Base-by-base conservation (phyloP, 1,140 invertebrate species). In the Lutraria rhynchaena region DNA sequence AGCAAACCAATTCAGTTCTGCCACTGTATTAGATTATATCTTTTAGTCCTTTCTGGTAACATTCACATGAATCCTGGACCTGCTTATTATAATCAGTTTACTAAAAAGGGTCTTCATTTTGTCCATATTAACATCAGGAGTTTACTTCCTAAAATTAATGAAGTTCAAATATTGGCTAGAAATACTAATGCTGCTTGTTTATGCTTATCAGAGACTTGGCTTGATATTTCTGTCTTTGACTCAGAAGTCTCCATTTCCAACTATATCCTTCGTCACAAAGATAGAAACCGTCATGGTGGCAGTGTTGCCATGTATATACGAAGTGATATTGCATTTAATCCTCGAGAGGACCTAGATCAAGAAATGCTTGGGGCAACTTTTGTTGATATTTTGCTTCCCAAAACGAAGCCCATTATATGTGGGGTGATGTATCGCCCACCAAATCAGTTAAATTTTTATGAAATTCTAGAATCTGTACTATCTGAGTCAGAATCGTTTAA, bases 41-140 rank as follows among this genome's bases (percentile, higher is more conserved):
- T 41, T 5, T 15, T 41, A 7, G 5, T 41, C 5, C 46, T 78
- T 0, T 78, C 61, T 1, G 75, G 61, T 2, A 63, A 78, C 27
- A 37, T 78, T 1, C 49, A 49, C 5, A 29, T 57, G 31, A 78
- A 78, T 31, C 75, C 75, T 22, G 75, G 75, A 9, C 75, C 61
- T 2, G 37, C 63, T 41, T n/a, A n/a, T n/a, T n/a, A n/a, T n/a
- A n/a, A n/a, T n/a, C n/a, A n/a, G n/a, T n/a, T n/a, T n/a, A 17
- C 15, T 19, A 67, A 67, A n/a, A 31, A 37, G 37, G 63, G 63
- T 37, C 29, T 67, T 41, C 63, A 67, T 33, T 67, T 67, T 46
- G 44, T 67, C 44, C 63, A 67, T 46, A 4, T 67, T 11, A 67
- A 67, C 41, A 27, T 33, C 19, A 15, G 63, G 11, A n/a, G n/a